Base-by-base conservation (phyloP, 2,113 vertebrate species). In the Pseudorasbora parva region DNA sequence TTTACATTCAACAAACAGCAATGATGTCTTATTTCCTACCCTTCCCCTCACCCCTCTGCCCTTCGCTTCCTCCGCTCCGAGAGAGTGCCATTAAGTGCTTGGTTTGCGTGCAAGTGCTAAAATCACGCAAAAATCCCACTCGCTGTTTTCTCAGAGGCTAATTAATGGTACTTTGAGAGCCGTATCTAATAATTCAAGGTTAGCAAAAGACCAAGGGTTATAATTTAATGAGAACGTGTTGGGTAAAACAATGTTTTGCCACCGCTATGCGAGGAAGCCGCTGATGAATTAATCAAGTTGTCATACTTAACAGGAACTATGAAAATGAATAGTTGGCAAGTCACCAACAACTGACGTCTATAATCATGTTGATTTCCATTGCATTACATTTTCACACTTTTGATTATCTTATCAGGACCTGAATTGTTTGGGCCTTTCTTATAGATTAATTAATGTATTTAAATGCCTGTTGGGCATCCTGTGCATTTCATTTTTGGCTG, bases 211-310 rank as follows among this genome's bases (percentile, higher is more conserved):
- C 25, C 47, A 30, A 49, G 74, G 82, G 69, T 82, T 80, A 71
- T 17, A 69, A 33, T 82, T 69, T 79, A 85, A 86, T 86, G 80
- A 62, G 37, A 71, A 51, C 7, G 8, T 49, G 57, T 71, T 17
- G 64, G 59, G 41, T 59, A 69, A 56, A 81, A 77, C 81, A 76
- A 76, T 83, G 27, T 83, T 82, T 85, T 83, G 80, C 78, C 56
- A 75, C 64, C 54, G 45, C 64, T 72, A 78, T 51, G 14, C 8
- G 56, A 69, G 8, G 19, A 74, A 78, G 33, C 43, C 11, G 15
- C 57, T 75, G 79, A 72, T 59, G 9, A 79, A 82, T 84, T 86
- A 66, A 88, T 86, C 15, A 86, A 33, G 56, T 84, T 82, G 76
- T 60, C 27, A 47, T 69, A 72, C 68, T 83, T 81, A 41, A 73